Base-by-base conservation (phyloP, 2,113 vertebrate species). In the Hyla sarda region DNA sequence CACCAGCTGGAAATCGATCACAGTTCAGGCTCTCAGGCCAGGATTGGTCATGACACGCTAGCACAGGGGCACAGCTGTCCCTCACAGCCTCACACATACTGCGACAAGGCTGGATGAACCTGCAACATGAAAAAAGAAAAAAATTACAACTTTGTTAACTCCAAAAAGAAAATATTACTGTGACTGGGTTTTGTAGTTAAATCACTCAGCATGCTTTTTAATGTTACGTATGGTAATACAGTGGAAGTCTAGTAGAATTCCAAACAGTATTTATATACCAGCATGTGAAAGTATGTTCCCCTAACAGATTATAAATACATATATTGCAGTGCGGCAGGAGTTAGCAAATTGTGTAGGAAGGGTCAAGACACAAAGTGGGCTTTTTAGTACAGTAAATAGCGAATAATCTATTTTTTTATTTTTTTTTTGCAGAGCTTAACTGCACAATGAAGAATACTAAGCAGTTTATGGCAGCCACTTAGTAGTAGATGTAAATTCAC, bases 21-120 rank as follows among this genome's bases (percentile, higher is more conserved):
- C 97, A 97, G 89, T 95, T 87, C 62, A 97, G 92, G 2, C 84
- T 93, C 78, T 93, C 92, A 0, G 96, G 96, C 97, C 96, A 97
- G 0, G 87, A 19, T 1, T 94, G 94, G 1, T 95, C 96, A 0
- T 95, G 96, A 88, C 97, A 98, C 78, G 92, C 89, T 1, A 96
- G 91, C 25, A 94, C 92, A 0, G 95, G 95, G 34, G 95, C 92
- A 0, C 96, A 97, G 89, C 96, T 96, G 79, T 95, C 94, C 72
- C 92, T 94, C 37, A 98, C 96, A 0, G 94, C 93, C 76, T 87
- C 78, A 69, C 96, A 97, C 90, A 98, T 91, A 8, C 96, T 97
- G 28, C 93, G 94, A 9, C 96, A 97, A 0, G 96, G 96, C 87
- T 95, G 96, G 88, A 97, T 96, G 56, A 97, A 97, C 76, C 97